A percentile compares a stretch with the other conserved stretches of the same genome.
These are phyloP conservation scores for Ranitomeya variabilis DNA, from an alignment of 2,113 vertebrate genomes.

Conservation along the genomic window DNA sequence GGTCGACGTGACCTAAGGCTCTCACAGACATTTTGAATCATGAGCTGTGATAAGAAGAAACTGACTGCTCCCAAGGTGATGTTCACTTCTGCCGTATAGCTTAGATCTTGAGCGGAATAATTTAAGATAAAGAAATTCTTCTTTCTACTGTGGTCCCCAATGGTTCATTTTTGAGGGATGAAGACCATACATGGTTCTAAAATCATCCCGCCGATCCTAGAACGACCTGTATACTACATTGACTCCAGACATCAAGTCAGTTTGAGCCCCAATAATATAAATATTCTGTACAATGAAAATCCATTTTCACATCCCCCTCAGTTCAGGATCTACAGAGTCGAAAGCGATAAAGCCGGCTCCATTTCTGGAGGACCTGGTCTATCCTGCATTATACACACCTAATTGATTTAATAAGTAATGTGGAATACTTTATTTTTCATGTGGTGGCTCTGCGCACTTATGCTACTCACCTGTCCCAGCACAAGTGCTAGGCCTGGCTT, in stretches of 20 bases:
- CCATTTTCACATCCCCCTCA: no score
- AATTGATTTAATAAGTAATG: no score
- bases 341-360: no score
- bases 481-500: no score
- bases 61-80: not conserved
- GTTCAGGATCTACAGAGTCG: no score
- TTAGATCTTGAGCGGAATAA: not conserved
- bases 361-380: no score
- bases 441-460: no score
- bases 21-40: slow-evolving; percentile 20
- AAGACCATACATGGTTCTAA: not conserved
- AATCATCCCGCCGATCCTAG: not conserved
- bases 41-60: slow-evolving; percentile 23
- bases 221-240: not conserved
- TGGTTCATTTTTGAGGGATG: not conserved
- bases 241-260: not conserved
- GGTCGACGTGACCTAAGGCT: slow-evolving; percentile 21
- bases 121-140: not conserved
- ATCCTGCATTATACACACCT: no score
- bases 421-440: no score
- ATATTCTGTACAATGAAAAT: not conserved
- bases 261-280: not conserved
- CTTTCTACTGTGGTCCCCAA: not conserved
- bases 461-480: no score
- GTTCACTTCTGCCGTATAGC: not conserved